A percentile compares a stretch with the other conserved stretches of the same genome.
These are phyloP conservation scores for Meloidogyne hapla DNA, from an alignment of 1,140 invertebrate species.

Conservation along the genomic window DNA sequence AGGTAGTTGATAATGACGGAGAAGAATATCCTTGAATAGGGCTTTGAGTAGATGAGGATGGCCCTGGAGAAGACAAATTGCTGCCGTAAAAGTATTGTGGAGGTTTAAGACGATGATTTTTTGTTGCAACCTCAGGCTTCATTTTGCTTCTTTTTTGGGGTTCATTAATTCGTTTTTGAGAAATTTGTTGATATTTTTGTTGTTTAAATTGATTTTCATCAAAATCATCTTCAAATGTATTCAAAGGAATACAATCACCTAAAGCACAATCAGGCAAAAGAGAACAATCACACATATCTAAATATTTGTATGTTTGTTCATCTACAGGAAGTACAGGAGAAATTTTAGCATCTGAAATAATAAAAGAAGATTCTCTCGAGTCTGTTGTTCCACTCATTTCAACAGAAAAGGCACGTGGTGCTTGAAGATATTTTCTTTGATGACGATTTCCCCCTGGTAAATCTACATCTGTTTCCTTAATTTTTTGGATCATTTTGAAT, in stretches of 20 bases:
- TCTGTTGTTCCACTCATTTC: neutral
- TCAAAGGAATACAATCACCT: neutral
- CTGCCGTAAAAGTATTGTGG: neutral
- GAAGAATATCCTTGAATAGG: neutral
- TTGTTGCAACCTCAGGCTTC: neutral
- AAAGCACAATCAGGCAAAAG: neutral
- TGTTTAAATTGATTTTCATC: neutral
- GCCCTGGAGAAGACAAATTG: neutral
- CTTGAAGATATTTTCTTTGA: neutral
- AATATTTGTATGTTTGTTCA: neutral
- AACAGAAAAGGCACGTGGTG: neutral
- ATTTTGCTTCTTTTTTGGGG: neutral
- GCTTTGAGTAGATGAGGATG: constrained; percentile 2
- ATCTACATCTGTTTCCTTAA: neutral
- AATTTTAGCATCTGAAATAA: neutral
- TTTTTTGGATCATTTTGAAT: neutral
- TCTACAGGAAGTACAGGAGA: neutral
- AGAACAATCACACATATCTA: neutral
- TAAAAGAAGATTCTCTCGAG: neutral
- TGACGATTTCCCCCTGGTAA: neutral
- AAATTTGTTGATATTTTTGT: neutral
- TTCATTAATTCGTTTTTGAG: neutral
- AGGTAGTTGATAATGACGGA: neutral
- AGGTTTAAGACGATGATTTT: neutral
- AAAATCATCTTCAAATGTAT: neutral